Evolutionary conservation across 2,888 invertebrate genomes (phyloP).

Genomic region (Sympetrum striolatum): DNA sequence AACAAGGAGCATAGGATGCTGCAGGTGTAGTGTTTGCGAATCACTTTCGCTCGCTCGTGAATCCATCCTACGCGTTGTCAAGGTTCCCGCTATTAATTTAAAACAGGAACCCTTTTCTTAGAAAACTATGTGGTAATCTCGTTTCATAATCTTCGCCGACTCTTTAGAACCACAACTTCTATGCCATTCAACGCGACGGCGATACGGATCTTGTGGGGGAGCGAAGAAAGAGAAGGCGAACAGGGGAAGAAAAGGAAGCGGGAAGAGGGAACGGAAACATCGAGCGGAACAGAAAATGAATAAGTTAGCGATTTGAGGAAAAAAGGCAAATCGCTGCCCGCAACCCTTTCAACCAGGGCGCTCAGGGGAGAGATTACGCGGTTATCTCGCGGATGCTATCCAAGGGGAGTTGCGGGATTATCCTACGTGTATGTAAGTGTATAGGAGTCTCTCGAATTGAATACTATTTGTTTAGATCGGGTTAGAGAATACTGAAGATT

Average conservation of each 20-base stretch:
- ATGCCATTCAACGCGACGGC: neutral
- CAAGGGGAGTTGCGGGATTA: too few species aligned
- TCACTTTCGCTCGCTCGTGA: neutral
- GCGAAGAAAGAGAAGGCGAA: neutral
- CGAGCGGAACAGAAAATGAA: neutral
- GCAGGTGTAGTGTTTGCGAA: neutral
- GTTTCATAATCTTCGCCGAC: neutral
- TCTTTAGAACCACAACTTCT: neutral
- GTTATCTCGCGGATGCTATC: too few species aligned
- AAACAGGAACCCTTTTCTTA: neutral
- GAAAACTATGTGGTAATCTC: neutral
- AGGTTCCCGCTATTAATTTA: neutral
- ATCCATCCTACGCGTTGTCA: neutral
- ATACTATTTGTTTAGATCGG: too few species aligned
- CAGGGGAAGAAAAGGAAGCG: neutral
- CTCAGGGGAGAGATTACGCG: too few species aligned
- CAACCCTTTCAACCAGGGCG: too few species aligned
- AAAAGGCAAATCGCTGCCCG: too few species aligned
- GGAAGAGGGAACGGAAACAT: neutral
- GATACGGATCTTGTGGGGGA: neutral
- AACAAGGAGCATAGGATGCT: neutral
- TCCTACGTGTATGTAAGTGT: too few species aligned
- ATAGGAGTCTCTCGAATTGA: too few species aligned
- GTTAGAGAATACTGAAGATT: too few species aligned
- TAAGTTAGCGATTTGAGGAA: neutral